Conservation (phyloP, 2,888 invertebrate genomes). For the Caradrina clavipalpis region DNA sequence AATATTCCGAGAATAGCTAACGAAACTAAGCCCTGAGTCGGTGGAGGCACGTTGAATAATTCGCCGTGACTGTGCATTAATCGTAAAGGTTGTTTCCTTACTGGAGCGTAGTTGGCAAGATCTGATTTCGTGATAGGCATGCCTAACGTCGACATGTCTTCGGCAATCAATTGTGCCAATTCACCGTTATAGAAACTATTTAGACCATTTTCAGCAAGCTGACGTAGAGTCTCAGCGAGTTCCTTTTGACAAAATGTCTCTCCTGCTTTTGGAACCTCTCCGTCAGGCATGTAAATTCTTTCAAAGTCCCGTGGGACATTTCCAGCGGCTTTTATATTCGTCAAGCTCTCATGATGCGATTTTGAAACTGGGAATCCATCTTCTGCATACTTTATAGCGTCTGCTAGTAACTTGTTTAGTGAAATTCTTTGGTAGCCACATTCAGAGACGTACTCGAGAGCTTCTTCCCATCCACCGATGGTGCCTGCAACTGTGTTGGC, state of each 20-base stretch:
- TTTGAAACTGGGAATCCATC: conserved; percentile 79
- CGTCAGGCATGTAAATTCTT: conserved; percentile 74
- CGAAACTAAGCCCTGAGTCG: conserved; percentile 86
- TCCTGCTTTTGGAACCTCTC: conserved; percentile 74
- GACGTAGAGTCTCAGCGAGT: conserved; percentile 78
- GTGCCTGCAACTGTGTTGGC: conserved; percentile 85
- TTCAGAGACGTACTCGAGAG: conserved; percentile 81
- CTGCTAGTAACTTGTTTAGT: conserved; percentile 75
- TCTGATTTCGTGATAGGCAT: conserved; percentile 83
- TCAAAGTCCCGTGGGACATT: conserved; percentile 68
- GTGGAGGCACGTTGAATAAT: conserved; percentile 83
- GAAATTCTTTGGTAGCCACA: conserved; percentile 80
- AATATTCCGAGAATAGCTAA: conserved; percentile 81
- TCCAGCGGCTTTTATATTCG: conserved; percentile 31
- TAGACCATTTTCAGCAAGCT: conserved; percentile 78
- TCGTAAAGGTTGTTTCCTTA: conserved; percentile 78
- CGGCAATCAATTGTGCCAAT: conserved; percentile 78
- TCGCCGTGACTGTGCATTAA: conserved; percentile 79
- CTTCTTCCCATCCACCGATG: conserved; percentile 86
- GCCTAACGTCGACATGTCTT: conserved; percentile 78
- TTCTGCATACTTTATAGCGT: conserved; percentile 84
- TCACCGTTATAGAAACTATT: conserved; percentile 83
- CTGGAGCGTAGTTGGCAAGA: conserved; percentile 77
- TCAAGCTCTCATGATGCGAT: conserved; percentile 64
- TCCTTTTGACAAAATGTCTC: conserved; percentile 78